A percentile compares a stretch with the other conserved stretches of the same genome.
Conservation (phyloP, 2,113 vertebrate species). For the Tychaedon coryphoeus region DNA sequence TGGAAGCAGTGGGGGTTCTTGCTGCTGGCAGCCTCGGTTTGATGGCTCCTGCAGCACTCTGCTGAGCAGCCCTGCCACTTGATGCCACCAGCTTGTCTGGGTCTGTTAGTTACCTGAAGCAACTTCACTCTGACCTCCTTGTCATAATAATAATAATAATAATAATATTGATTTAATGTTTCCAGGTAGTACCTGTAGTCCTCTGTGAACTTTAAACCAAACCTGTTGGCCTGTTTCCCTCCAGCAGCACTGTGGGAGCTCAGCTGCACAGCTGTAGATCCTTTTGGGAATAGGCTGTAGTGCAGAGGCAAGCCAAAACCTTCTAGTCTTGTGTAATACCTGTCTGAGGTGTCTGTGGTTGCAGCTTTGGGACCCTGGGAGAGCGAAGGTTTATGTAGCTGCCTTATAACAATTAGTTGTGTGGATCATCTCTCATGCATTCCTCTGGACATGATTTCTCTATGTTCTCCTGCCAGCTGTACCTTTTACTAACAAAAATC, state of each 20-base stretch:
- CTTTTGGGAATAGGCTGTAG: background rate
- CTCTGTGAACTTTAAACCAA: background rate
- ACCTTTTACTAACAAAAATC: background rate
- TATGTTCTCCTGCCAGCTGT: background rate
- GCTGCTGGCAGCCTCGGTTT: background rate
- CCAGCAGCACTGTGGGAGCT: background rate
- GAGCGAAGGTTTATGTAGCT: background rate
- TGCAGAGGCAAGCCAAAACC: background rate
- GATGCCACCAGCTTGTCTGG: background rate
- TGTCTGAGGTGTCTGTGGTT: background rate
- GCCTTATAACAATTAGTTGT: rapidly evolving
- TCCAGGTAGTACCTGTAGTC: background rate
- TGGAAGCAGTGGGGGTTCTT: background rate
- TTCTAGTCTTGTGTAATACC: background rate
- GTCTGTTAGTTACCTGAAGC: background rate
- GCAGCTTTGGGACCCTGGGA: rapidly evolving
- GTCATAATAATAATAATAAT: rapidly evolving
- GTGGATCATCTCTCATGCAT: background rate
- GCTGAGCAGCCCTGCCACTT: background rate
- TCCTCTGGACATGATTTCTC: background rate
- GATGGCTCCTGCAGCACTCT: background rate
- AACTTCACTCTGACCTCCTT: background rate
- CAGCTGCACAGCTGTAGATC: background rate
- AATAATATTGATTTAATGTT: background rate
- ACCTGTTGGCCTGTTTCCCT: background rate